phyloP scores from a whole-genome alignment of 1,140 invertebrate genomes.

The Drosophila repleta region DNA sequence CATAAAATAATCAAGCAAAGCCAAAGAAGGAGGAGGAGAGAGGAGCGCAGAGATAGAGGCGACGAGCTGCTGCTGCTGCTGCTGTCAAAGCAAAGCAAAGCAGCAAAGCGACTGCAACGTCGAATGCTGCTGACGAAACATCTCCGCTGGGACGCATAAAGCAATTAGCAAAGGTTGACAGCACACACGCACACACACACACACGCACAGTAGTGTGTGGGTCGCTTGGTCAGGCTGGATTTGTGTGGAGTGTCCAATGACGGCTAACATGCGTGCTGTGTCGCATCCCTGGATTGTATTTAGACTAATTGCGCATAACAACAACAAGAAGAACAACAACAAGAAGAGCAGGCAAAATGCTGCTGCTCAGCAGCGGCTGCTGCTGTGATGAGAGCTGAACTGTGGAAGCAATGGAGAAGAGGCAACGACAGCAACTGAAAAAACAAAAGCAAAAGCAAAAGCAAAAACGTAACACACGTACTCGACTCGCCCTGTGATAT shows the following conservation, averaged over 20 bases:
- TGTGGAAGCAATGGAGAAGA: constrained; percentile 14
- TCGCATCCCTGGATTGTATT: constrained; percentile 63
- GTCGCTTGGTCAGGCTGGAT: constrained; percentile 45
- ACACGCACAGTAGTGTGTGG: constrained; percentile 7
- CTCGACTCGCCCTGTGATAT: constrained; percentile 82
- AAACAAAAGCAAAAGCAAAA: constrained; percentile 24
- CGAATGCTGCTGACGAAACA: constrained; percentile 77
- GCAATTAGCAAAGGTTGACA: constrained; percentile 77
- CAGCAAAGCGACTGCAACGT: constrained; percentile 29
- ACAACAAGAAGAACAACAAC: constrained; percentile 29
- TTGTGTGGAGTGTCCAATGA: constrained; percentile 23
- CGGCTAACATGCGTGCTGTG: constrained; percentile 52
- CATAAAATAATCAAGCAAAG: constrained; percentile 81
- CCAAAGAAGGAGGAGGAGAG: constrained; percentile 10
- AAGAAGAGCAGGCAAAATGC: constrained; percentile 5
- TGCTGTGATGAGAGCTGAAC: constrained; percentile 17
- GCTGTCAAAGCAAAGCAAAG: constrained; percentile 2
- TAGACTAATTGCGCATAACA: constrained; percentile 63
- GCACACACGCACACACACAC: not conserved
- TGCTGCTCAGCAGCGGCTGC: constrained; percentile 24
- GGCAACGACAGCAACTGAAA: constrained; percentile 38
- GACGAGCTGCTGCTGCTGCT: constrained; percentile 33
- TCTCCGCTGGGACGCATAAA: constrained; percentile 78
- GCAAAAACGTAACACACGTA: constrained; percentile 32
- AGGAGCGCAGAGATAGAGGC: constrained; percentile 14